A percentile compares a stretch with the other conserved stretches of the same genome.
These are phyloP conservation scores for Drosophila nannoptera DNA, from an alignment of 1,140 invertebrate species.

Conservation along the genomic window DNA sequence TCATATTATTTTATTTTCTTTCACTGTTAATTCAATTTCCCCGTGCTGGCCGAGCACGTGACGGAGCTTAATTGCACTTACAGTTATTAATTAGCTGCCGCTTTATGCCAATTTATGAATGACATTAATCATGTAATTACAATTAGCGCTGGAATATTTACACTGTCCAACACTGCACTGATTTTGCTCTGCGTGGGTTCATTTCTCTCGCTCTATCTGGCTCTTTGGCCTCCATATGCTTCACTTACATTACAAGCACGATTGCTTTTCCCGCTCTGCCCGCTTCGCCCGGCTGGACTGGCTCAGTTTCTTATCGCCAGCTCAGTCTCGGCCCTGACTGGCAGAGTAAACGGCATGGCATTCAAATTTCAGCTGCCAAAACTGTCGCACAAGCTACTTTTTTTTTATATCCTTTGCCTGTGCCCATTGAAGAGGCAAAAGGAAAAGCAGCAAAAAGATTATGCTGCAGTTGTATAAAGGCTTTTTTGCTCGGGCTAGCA, in stretches of 20 bases:
- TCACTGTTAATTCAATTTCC: constrained; percentile 46
- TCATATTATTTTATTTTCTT: not conserved
- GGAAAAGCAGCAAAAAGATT: not conserved
- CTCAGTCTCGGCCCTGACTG: not conserved
- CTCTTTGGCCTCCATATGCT: no score
- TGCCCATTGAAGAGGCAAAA: not conserved
- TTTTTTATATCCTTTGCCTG: not conserved
- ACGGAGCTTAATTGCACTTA: constrained; percentile 50
- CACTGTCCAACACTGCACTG: not conserved
- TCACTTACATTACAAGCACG: not conserved
- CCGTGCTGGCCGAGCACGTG: constrained; percentile 14
- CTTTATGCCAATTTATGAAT: constrained; percentile 56
- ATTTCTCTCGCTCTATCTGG: not conserved
- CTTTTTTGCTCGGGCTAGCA: no score
- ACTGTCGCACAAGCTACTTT: constrained; percentile 3
- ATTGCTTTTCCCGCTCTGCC: not conserved
- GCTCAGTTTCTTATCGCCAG: constrained; percentile 1
- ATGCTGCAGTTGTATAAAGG: not conserved
- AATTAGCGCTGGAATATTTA: constrained; percentile 31
- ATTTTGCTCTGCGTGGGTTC: not conserved
- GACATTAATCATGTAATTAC: constrained; percentile 60
- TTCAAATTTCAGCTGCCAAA: constrained; percentile 43
- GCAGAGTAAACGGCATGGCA: constrained; percentile 24
- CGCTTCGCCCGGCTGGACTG: not conserved
- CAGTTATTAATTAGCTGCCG: constrained; percentile 67